These are phyloP conservation scores for Hypomecis punctinalis DNA, from an alignment of 2,888 invertebrate genomes.

Conservation along the genomic window DNA sequence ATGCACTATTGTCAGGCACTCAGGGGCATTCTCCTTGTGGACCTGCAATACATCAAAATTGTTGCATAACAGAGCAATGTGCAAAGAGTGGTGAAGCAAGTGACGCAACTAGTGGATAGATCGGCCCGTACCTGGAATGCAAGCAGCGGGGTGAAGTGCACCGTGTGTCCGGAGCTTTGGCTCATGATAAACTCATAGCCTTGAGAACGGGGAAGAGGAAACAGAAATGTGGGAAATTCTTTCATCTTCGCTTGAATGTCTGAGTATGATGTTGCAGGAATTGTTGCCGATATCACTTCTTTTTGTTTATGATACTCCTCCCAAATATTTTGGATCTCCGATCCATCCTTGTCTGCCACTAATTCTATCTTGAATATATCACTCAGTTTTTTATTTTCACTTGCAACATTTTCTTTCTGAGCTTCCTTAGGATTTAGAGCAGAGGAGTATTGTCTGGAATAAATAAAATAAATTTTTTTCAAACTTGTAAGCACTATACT, in stretches of 20 bases:
- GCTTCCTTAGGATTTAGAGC: slow-evolving; percentile 87
- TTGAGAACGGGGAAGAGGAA: slow-evolving; percentile 91
- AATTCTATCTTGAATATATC: slow-evolving; percentile 92
- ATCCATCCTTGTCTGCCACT: slow-evolving; percentile 87
- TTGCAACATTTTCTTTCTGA: slow-evolving; percentile 47
- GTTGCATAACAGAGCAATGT: neutral
- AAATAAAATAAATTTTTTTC: neutral
- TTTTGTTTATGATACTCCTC: slow-evolving; percentile 91
- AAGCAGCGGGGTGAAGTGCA: slow-evolving; percentile 93
- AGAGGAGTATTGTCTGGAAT: slow-evolving; percentile 86
- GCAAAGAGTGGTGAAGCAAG: neutral
- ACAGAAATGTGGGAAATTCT: slow-evolving; percentile 88
- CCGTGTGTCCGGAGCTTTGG: slow-evolving; percentile 89
- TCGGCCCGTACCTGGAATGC: slow-evolving; percentile 88
- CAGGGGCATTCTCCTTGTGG: slow-evolving; percentile 95
- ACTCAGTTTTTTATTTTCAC: slow-evolving; percentile 82
- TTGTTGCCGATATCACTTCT: slow-evolving; percentile 90
- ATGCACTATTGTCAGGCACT: slow-evolving; percentile 92
- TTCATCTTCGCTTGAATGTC: slow-evolving; percentile 85
- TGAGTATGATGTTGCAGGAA: slow-evolving; percentile 86
- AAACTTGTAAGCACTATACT: too few species aligned
- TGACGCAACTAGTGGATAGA: neutral
- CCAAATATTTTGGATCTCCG: slow-evolving; percentile 92
- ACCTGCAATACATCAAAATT: slow-evolving; percentile 73
- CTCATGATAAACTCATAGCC: slow-evolving; percentile 95